These are phyloP conservation scores for Agrenia bidenticulata DNA, from an alignment of 2,888 invertebrate species.

Conservation along the genomic window DNA sequence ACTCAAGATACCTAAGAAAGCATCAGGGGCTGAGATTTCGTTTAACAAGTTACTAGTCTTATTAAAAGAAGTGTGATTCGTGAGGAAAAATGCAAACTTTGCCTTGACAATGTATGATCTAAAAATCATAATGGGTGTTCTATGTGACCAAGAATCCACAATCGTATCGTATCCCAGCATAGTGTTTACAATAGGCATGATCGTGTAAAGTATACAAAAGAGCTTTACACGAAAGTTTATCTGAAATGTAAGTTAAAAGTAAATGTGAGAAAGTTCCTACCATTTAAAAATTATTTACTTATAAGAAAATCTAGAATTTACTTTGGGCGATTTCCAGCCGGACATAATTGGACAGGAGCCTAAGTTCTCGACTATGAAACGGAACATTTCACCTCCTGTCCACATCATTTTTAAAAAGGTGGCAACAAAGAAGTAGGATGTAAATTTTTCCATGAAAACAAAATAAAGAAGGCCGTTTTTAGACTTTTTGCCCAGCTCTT, in stretches of 20 bases:
- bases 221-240: no score
- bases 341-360: background rate
- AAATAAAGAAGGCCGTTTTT: background rate
- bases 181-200: no score
- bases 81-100: background rate
- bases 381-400: background rate
- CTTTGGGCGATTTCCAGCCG: background rate
- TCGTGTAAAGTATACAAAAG: no score
- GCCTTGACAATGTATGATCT: no score
- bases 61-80: background rate
- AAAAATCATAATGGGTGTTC: no score
- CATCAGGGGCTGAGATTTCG: no score
- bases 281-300: background rate
- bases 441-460: background rate
- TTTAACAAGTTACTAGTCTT: no score
- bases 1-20: no score
- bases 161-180: no score
- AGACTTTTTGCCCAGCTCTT: background rate
- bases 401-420: background rate
- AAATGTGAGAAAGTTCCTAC: no score
- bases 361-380: background rate
- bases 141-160: no score
- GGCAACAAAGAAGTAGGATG: background rate
- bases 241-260: no score
- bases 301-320: constrained; percentile 1